phyloP scores from a whole-genome alignment of 1,140 invertebrate species.

The Drosophila melanica region DNA sequence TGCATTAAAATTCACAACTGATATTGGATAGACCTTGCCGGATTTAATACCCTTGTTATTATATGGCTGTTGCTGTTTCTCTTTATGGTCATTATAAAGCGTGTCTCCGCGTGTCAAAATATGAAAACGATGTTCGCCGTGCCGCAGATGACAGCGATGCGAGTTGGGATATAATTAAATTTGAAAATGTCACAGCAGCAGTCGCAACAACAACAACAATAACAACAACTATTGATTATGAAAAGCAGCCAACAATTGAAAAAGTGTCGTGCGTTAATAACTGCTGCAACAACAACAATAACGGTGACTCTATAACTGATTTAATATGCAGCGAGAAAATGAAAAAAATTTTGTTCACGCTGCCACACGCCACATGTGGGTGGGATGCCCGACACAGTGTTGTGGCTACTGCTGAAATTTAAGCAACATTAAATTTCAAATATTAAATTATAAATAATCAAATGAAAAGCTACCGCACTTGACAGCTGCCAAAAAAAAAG shows the following conservation, averaged over 20 bases:
- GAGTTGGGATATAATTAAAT: conserved; percentile 62
- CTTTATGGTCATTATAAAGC: conserved; percentile 41
- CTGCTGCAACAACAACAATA: background rate
- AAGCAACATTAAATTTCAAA: conserved; percentile 37
- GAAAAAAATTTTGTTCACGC: conserved; percentile 8
- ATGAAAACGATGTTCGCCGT: background rate
- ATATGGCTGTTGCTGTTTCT: background rate
- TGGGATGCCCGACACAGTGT: background rate
- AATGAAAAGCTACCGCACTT: conserved; percentile 11
- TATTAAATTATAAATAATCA: conserved; percentile 50
- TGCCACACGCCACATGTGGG: background rate
- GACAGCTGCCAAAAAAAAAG: no score
- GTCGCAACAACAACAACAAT: background rate
- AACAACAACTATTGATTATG: conserved; percentile 14
- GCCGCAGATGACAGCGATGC: conserved; percentile 3
- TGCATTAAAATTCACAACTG: no score
- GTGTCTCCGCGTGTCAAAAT: conserved; percentile 47
- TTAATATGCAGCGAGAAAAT: conserved; percentile 31
- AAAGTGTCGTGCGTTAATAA: conserved; percentile 14
- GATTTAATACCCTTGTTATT: no score
- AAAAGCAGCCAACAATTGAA: conserved; percentile 12
- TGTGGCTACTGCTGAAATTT: conserved; percentile 33
- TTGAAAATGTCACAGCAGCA: conserved; percentile 32
- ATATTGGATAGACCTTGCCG: no score
- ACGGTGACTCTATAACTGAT: conserved; percentile 15